Evolutionary conservation across 2,888 invertebrate genomes (phyloP), one percentile per base, ranked within the genome.

Genomic region (Callimorpha dominula): DNA sequence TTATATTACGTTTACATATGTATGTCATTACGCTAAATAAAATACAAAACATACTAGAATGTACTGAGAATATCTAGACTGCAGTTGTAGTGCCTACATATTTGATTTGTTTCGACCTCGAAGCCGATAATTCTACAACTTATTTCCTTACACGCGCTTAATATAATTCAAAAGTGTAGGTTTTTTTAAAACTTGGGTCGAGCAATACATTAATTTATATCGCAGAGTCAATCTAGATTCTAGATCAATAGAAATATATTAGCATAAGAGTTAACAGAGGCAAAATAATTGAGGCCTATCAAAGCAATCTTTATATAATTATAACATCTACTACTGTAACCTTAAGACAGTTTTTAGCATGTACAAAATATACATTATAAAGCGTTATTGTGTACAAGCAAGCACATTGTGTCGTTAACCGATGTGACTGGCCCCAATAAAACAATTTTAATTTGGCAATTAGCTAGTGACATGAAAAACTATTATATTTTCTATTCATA

Each of bases 341-440:
- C 8, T 17, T 68, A 79, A 71, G 72, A 67, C 7, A 60, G 40
- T 50, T 70, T 77, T 71, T 79, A 31, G 73, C 62, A 66, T 75
- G 71, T 43, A 12, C 62, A 52, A 67, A n/a, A 52, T 70, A 20
- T 17, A 54, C 57, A 72, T 70, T 68, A 69, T 20, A 72, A 65
- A 76, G 72, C 57, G 69, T 66, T 71, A 76, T 78, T 82, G 80
- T 80, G 77, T 77, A 76, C 72, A 78, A 75, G 75, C 79, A 75
- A 62, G 73, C 78, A 78, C 82, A 80, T 78, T 72, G 71, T 82
- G 88, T 89, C 88, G 77, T 88, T 88, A 83, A 86, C 88, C 88
- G 78, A 73, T 72, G 74, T 75, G 65, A 71, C 68, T 81, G 83
- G 78, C 84, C 78, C 77, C 80, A 84, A 84, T 81, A 65, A 75